phyloP scores from a whole-genome alignment of 2,888 invertebrate genomes.

The Mylabris sibirica region DNA sequence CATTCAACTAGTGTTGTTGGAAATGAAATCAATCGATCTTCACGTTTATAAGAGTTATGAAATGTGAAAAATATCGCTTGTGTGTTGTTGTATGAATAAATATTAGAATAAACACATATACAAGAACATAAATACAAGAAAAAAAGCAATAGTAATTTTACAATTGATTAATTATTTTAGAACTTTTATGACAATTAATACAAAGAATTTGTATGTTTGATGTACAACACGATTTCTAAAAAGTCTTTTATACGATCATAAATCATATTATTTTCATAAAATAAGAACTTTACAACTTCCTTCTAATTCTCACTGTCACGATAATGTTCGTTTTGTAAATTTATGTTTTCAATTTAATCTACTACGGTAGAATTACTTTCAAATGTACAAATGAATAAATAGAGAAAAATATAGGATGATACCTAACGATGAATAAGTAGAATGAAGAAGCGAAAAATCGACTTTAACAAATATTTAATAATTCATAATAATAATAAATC shows the following conservation, averaged over 20 bases:
- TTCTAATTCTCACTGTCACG: constrained; percentile 7
- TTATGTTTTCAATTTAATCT: constrained; percentile 2
- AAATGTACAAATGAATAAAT: not conserved
- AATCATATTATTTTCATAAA: not conserved
- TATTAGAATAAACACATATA: too few relatives aligned
- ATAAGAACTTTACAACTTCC: not conserved
- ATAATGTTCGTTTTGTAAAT: not conserved
- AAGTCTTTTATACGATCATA: not conserved
- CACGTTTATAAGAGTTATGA: too few relatives aligned
- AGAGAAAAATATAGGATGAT: not conserved
- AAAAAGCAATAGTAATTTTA: not conserved
- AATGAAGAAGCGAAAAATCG: not conserved
- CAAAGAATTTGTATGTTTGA: constrained; percentile 18
- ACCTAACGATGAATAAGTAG: not conserved
- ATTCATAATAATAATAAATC: constrained; percentile 5
- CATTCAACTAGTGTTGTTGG: not conserved
- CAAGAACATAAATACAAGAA: too few relatives aligned
- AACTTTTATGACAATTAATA: not conserved
- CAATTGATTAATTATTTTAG: constrained; percentile 1
- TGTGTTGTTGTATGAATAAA: too few relatives aligned
- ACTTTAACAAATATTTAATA: constrained; percentile 1
- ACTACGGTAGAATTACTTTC: not conserved
- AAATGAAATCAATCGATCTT: not conserved
- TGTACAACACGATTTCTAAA: not conserved
- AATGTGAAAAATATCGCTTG: too few relatives aligned